Base-by-base conservation (phyloP, 2,797 vertebrate genomes). In the Chrysocyon brachyurus region DNA sequence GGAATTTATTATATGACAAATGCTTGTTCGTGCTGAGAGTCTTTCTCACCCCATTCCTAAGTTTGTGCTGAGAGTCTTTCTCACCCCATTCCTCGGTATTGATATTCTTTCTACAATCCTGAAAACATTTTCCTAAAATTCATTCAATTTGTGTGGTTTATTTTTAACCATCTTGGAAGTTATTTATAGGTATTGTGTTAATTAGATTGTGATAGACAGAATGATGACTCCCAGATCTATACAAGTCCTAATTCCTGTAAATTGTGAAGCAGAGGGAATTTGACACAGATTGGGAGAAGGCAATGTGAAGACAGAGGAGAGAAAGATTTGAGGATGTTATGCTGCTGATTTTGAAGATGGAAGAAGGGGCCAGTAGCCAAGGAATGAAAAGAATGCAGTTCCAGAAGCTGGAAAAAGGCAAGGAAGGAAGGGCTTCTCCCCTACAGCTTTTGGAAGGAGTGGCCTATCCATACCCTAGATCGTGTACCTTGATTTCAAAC, bases 91-190 rank as follows among this genome's bases (percentile, higher is more conserved):
- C 49, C 28, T 94, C 33, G 66, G 56, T 21, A 28, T 59, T 24
- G 33, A 87, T 24, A 92, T n/a, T 15, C 19, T 26, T 24, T 5
- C 40, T 14, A 57, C 7, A 64, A 77, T 72, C 24, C 86, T 52
- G 24, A 79, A 94, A 84, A 88, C 54, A 61, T 40, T 93, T 93
- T 91, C n/a, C 49, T 31, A 52, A 79, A 79, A 46, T 88, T 88
- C 52, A 54, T 84, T 83, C 49, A 33, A 21, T 49, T 82, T 66
- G 54, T 87, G 6, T 91, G 14, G 54, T 81, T 97, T 57, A 83
- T 63, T 93, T 95, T 94, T 57, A 70, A 90, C 87, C 19, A 83
- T 36, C 22, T 0, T 56, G 8, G 11, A 84, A 82, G 86, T 75
- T 61, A 81, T n/a, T 81, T 90, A 72, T 57, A 64, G 9, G 52